A percentile compares a stretch with the other conserved stretches of the same genome.
These are phyloP conservation scores for Ranitomeya variabilis DNA, from an alignment of 2,113 vertebrate genomes.

Conservation along the genomic window DNA sequence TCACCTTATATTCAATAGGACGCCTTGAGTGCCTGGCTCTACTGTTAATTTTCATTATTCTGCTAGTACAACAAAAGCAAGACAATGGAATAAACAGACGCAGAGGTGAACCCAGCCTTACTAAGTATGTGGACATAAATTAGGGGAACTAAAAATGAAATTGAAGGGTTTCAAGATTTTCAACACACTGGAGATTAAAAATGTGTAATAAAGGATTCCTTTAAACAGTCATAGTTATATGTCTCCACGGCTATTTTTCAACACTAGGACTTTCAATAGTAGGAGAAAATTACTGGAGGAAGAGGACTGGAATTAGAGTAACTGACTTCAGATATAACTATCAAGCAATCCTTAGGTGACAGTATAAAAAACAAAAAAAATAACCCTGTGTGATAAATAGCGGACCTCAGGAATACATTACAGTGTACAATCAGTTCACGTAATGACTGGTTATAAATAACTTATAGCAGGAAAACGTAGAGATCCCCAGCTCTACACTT, in stretches of 20 bases:
- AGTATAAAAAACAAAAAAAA: neutral
- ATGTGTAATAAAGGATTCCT: neutral
- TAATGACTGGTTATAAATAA: neutral
- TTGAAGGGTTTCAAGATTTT: neutral
- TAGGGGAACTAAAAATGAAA: neutral
- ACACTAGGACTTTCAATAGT: too few species aligned
- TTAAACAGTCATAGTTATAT: neutral
- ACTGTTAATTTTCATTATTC: too few species aligned
- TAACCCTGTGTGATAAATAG: neutral
- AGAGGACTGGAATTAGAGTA: too few species aligned
- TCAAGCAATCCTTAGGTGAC: neutral
- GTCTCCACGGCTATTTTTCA: neutral
- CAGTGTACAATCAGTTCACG: neutral
- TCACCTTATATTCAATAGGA: too few species aligned
- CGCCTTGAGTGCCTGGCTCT: too few species aligned
- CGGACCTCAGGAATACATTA: neutral
- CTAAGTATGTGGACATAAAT: too few species aligned
- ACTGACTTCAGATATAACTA: neutral
- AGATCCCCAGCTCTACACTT: neutral
- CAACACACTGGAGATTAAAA: neutral
- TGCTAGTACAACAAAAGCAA: too few species aligned
- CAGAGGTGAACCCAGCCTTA: too few species aligned
- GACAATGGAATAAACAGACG: too few species aligned
- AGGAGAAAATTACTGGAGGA: too few species aligned
- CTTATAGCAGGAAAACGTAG: neutral